phyloP scores from a whole-genome alignment of 1,140 invertebrate species.

The Phthorimaea operculella region DNA sequence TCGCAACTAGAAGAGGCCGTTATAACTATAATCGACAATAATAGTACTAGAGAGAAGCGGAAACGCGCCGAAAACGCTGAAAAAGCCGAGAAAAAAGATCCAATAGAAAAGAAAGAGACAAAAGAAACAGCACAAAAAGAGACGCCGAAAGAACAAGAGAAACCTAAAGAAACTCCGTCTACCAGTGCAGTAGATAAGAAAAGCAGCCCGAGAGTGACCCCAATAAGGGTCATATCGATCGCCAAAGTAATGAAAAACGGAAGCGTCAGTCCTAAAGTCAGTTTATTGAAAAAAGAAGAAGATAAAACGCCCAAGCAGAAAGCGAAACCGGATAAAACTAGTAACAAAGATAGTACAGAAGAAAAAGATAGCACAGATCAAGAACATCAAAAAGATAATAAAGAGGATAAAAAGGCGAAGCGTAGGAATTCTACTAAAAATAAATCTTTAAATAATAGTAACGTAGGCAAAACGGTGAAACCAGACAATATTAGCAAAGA shows the following conservation, averaged over 20 bases:
- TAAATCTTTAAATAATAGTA: slow-evolving; percentile 28
- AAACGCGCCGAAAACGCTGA: slow-evolving; percentile 23
- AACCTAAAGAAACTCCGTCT: neutral
- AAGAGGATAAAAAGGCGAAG: slow-evolving; percentile 26
- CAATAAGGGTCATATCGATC: slow-evolving; percentile 1
- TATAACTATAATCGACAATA: slow-evolving; percentile 37
- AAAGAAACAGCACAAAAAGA: slow-evolving; percentile 5
- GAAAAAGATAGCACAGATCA: slow-evolving; percentile 6
- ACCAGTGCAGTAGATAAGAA: neutral
- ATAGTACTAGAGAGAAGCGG: slow-evolving; percentile 30
- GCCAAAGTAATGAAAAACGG: neutral
- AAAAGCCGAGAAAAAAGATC: neutral
- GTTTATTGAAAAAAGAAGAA: neutral
- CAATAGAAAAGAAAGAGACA: slow-evolving; percentile 3
- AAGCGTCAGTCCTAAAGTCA: neutral
- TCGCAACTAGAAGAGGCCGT: slow-evolving; percentile 45
- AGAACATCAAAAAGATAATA: slow-evolving; percentile 9
- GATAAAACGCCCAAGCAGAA: neutral
- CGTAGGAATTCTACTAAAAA: slow-evolving; percentile 35
- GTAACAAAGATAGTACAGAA: neutral
- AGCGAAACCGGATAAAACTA: neutral
- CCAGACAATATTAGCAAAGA: neutral
- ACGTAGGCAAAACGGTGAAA: neutral
- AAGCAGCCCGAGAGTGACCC: neutral
- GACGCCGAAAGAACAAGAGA: slow-evolving; percentile 14